Evolutionary conservation across 1,140 invertebrate species (phyloP).

Genomic region (Condylostylus longicornis): DNA sequence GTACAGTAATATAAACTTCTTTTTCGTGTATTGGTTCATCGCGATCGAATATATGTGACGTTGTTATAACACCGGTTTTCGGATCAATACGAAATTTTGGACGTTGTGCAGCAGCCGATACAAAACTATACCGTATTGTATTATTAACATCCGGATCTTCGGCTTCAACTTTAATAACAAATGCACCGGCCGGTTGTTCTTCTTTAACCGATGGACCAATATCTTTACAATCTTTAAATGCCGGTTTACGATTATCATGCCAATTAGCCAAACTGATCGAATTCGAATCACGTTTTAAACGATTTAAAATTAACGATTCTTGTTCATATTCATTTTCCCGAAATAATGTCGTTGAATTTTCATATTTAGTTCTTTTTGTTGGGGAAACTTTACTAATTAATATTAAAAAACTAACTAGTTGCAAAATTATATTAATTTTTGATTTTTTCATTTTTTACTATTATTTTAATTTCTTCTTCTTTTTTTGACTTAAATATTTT

Average conservation of each 20-base stretch:
- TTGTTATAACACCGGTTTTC: conserved; percentile 54
- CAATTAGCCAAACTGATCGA: conserved; percentile 12
- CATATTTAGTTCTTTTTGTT: no score
- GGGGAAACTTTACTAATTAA: no score
- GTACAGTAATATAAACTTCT: conserved; percentile 47
- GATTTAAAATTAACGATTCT: no score
- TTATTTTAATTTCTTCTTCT: no score
- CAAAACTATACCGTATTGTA: conserved; percentile 63
- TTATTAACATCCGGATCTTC: conserved; percentile 60
- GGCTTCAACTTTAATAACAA: conserved; percentile 43
- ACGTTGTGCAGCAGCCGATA: conserved; percentile 54
- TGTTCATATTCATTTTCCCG: no score
- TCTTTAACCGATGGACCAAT: conserved; percentile 50
- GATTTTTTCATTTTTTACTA: no score
- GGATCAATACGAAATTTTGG: conserved; percentile 64
- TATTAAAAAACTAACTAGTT: no score
- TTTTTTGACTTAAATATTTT: no score
- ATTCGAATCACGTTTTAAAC: conserved; percentile 7
- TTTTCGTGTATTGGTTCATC: conserved; percentile 76
- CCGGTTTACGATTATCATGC: conserved; percentile 50
- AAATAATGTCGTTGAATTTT: no score
- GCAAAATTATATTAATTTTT: no score
- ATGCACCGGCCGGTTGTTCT: conserved; percentile 40
- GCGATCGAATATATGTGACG: conserved; percentile 61
- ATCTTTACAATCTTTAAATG: conserved; percentile 47